Evolutionary conservation across 2,113 vertebrate genomes (phyloP).

Genomic region (Callithrix jacchus): DNA sequence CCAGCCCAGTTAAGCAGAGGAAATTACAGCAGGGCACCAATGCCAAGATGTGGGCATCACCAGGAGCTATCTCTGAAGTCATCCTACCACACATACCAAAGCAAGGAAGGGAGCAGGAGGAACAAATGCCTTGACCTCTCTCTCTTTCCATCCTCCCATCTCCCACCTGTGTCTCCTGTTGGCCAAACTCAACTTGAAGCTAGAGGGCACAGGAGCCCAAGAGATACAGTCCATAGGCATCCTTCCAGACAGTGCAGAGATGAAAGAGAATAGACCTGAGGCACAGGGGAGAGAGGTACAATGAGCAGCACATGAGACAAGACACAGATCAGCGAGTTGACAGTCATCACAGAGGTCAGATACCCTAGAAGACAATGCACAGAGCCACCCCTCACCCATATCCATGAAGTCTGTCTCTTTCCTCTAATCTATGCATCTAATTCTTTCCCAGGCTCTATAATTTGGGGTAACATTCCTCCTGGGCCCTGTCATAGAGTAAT

Average conservation of each 20-base stretch:
- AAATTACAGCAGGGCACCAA: not conserved
- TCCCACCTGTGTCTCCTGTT: not conserved
- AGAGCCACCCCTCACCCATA: not conserved
- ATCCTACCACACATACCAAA: not conserved
- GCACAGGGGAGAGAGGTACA: not conserved
- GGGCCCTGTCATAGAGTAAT: not conserved
- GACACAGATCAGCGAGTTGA: not conserved
- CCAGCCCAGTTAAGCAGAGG: not conserved
- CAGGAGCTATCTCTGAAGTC: not conserved
- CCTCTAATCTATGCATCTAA: not conserved
- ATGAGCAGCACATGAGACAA: not conserved
- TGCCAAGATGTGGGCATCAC: not conserved
- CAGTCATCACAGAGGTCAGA: not conserved
- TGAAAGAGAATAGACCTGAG: not conserved
- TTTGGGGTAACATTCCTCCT: not conserved
- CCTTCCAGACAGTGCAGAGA: not conserved
- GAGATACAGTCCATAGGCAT: not conserved
- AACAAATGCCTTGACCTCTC: not conserved
- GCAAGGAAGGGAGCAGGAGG: not conserved
- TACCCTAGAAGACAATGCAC: not conserved
- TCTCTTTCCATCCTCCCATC: not conserved
- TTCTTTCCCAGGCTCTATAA: not conserved
- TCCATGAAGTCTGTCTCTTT: not conserved
- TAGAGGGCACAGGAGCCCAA: not conserved
- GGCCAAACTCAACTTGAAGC: not conserved